Conservation (phyloP, 2,888 invertebrate species). For the Leptopilina drosophilae region DNA sequence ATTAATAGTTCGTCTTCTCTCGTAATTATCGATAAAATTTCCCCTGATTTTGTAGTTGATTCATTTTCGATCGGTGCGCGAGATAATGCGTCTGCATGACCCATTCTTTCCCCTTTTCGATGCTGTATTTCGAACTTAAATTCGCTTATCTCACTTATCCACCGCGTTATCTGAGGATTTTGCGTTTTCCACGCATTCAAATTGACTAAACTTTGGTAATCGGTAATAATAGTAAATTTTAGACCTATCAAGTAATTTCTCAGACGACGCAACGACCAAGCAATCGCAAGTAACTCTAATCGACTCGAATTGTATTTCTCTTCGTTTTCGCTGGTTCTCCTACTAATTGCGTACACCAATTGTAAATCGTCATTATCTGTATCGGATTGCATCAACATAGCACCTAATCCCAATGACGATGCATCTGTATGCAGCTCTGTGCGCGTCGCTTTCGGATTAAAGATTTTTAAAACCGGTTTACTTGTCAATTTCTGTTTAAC, state of each 20-base stretch:
- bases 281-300: constrained; percentile 62
- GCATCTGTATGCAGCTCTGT: constrained; percentile 56
- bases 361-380: constrained; percentile 39
- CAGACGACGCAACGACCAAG: constrained; percentile 49
- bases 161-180: constrained; percentile 50
- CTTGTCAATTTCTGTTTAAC: background rate
- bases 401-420: constrained; percentile 50
- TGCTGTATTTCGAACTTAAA: constrained; percentile 36
- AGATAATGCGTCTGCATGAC: constrained; percentile 42
- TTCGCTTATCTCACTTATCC: background rate
- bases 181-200: constrained; percentile 50
- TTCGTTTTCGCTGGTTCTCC: constrained; percentile 59
- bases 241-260: constrained; percentile 51
- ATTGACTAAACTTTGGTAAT: constrained; percentile 55
- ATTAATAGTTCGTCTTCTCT: background rate
- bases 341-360: constrained; percentile 59
- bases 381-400: constrained; percentile 52
- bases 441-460: constrained; percentile 39
- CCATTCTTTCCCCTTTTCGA: constrained; percentile 26
- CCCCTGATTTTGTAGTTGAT: background rate
- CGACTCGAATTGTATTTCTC: constrained; percentile 58
- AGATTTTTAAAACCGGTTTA: constrained; percentile 43
- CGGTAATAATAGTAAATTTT: constrained; percentile 54
- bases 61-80: constrained; percentile 45
- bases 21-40: background rate